Evolutionary conservation across 2,888 invertebrate species (phyloP), one percentile per base, ranked within the genome.

Genomic region (Eilema griseolum): DNA sequence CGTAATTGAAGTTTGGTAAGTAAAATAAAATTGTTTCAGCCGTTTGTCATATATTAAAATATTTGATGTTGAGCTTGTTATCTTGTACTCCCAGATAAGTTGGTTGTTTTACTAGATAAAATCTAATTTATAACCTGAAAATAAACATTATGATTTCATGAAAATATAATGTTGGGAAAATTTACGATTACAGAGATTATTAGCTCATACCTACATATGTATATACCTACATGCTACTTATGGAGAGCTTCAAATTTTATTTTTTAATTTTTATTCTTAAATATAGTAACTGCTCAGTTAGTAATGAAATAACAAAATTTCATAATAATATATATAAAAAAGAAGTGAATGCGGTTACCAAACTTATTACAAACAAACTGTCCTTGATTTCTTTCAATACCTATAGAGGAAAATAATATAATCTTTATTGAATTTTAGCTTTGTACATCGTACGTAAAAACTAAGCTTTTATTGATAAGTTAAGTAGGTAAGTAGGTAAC

Each of bases 1-100:
- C n/a, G n/a, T n/a, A 63, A 72, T 59, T 69, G 65, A 63, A 65
- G 78, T 78, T 82, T 73, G 82, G 82, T 82, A 81, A 82, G 82
- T 78, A 2, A 62, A 64, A 70, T n/a, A 66, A 67, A 28, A 37
- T 46, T 46, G 14, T 67, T 16, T 26, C n/a, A 28, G 37, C 14
- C n/a, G 31, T 37, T 62, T 62, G 12, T 23, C 41, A n/a, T 52
- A 20, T 52, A 8, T 52, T n/a, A 52, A n/a, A 52, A 52, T 52
- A 52, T 52, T 52, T 52, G 52, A n/a, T 52, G n/a, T 52, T 52
- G n/a, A 52, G 8, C 52, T 52, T n/a, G 52, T 52, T 52, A 52
- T 52, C n/a, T 52, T n/a, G 52, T 52, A 52, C n/a, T n/a, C 46
- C 52, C n/a, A 52, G 52, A 52, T 52, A 52, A 52, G 52, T 52